Evolutionary conservation across 2,888 invertebrate genomes (phyloP).

Genomic region (Melieria omissa): DNA sequence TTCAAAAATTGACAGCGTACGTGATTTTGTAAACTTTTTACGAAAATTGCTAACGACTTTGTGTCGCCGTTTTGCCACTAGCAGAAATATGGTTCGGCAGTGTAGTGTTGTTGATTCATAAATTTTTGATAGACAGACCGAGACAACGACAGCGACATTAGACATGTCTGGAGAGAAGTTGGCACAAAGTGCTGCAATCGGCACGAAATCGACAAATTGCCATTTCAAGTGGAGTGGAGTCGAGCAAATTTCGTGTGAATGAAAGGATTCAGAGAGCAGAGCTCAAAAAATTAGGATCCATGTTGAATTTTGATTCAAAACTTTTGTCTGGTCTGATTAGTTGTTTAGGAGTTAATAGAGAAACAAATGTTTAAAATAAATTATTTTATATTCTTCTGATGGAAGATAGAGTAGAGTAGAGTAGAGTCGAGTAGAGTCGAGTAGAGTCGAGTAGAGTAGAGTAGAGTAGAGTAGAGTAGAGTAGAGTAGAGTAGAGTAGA

Average conservation of each 20-base stretch:
- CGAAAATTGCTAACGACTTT: constrained; percentile 37
- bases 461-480: too few species aligned
- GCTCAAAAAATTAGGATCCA: too few species aligned
- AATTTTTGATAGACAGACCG: constrained; percentile 27
- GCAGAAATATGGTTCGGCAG: constrained; percentile 23
- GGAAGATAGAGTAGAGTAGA: too few species aligned
- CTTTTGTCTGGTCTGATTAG: too few species aligned
- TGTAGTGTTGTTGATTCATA: constrained; percentile 28
- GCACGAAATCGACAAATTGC: background rate
- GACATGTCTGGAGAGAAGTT: background rate
- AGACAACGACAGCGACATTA: background rate
- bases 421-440: too few species aligned
- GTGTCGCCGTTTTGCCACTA: constrained; percentile 25
- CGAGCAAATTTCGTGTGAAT: background rate
- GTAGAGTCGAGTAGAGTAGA: too few species aligned
- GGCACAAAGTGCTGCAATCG: constrained; percentile 7
- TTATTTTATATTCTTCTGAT: too few species aligned
- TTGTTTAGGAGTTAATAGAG: too few species aligned
- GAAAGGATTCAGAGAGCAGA: too few species aligned
- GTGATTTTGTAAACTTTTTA: constrained; percentile 48
- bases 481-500: too few species aligned
- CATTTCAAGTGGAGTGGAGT: background rate
- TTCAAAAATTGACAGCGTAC: constrained; percentile 47
- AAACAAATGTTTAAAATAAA: too few species aligned
- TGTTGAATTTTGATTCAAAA: too few species aligned